Evolutionary conservation across 1,140 invertebrate species (phyloP), one percentile per base, ranked within the genome.

Genomic region (Nilaparvata lugens): DNA sequence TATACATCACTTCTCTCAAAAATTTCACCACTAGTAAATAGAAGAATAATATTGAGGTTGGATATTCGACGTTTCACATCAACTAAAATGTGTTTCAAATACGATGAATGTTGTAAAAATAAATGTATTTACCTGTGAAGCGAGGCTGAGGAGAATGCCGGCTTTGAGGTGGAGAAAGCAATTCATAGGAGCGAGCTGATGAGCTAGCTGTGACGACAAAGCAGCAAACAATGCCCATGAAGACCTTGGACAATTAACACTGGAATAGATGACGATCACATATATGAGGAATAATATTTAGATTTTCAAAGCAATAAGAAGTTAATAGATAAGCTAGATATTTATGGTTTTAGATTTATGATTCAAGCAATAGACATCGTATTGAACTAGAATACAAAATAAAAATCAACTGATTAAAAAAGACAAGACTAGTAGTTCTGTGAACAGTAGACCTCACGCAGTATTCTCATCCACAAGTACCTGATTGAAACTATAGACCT

Each of bases 91-190:
- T 53, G 4, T 51, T 23, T 61, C n/a, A 56, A 35, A 40, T 19
- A 35, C 19, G 43, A 31, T 18, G 16, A 21, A 25, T 11, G 13
- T 38, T 13, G 55, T 19, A 24, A 35, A 35, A 19, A 61, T 59
- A 42, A 45, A 16, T 4, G 45, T 5, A 31, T 21, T 51, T 60
- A 66, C 65, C 58, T 62, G 63, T 16, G 62, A 62, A 3, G 53
- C 65, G 21, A 66, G 62, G 52, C 65, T 66, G 1, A 66, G 60
- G 4, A 66, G 51, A 9, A 66, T 54, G 13, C 65, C 65, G 19
- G 51, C 24, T 56, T 66, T 66, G 13, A 66, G 40, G 18, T 66
- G 60, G 2, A 66, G 45, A 9, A 64, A 64, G 23, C 58, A 48
- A 35, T 51, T 52, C 14, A 35, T 9, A 13, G 65, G 65, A 52